These are phyloP conservation scores for Erebia epiphron DNA, from an alignment of 2,888 invertebrate genomes.

Conservation along the genomic window DNA sequence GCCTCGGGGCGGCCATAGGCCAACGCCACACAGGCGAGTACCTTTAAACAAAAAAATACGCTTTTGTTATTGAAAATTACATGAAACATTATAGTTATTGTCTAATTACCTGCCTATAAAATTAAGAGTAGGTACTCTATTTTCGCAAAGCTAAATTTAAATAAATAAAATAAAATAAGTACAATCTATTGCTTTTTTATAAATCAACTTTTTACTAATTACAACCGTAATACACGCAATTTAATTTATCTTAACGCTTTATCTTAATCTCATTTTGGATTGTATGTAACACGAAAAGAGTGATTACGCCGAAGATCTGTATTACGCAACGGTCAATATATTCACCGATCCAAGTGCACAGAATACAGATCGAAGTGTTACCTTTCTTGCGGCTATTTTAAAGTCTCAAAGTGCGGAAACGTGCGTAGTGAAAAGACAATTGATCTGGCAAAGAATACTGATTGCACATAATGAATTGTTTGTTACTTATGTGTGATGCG, in stretches of 20 bases:
- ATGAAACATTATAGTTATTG: background rate
- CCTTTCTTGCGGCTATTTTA: slow-evolving; percentile 14
- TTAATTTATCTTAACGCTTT: slow-evolving; percentile 5
- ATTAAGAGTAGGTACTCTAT: background rate
- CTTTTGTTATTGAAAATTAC: background rate
- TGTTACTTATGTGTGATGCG: background rate
- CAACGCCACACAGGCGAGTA: slow-evolving; percentile 77
- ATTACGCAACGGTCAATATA: slow-evolving; percentile 11
- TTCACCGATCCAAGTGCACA: slow-evolving; percentile 3
- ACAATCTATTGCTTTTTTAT: background rate
- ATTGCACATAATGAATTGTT: background rate
- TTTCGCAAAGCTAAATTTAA: slow-evolving; percentile 15
- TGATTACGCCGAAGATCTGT: background rate
- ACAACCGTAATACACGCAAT: background rate
- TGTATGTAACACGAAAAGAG: slow-evolving; percentile 5
- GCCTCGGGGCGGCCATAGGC: slow-evolving; percentile 77
- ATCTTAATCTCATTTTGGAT: slow-evolving; percentile 1
- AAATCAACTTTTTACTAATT: background rate
- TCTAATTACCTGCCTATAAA: background rate
- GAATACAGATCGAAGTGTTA: slow-evolving; percentile 23
- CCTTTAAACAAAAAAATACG: slow-evolving; percentile 61
- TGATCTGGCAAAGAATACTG: slow-evolving; percentile 6
- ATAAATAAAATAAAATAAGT: background rate
- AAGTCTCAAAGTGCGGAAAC: slow-evolving; percentile 9
- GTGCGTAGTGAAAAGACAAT: slow-evolving; percentile 13